phyloP scores from a whole-genome alignment of 2,797 vertebrate genomes.

The Heteromormyrus szaboi region DNA sequence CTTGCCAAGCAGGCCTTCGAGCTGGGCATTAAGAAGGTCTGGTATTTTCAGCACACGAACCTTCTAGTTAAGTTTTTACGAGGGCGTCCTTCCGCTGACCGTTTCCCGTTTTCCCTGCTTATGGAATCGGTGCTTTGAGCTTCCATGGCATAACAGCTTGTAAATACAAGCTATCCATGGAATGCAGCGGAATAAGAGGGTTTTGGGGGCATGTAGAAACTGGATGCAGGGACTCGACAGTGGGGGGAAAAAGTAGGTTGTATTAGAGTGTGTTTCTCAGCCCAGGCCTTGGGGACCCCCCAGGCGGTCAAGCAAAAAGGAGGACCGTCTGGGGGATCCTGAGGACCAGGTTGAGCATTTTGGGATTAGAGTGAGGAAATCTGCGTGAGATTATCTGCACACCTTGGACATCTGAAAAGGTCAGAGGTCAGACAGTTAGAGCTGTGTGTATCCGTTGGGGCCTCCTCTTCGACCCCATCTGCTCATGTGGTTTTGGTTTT shows the following conservation, averaged over 20 bases:
- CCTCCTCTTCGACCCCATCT: not conserved
- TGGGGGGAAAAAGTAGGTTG: conserved; percentile 5
- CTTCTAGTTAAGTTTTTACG: not conserved
- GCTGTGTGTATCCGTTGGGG: not conserved
- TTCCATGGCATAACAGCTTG: not conserved
- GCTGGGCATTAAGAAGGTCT: conserved; percentile 84
- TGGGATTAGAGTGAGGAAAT: not conserved
- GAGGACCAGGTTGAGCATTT: not conserved
- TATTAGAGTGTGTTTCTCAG: not conserved
- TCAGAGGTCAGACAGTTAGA: not conserved
- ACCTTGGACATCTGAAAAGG: not conserved
- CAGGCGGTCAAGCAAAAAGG: not conserved
- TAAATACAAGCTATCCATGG: not conserved
- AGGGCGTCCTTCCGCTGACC: not conserved
- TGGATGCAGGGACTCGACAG: not conserved
- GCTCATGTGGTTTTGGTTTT: not conserved
- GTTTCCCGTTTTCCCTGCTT: not conserved
- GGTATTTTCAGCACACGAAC: not conserved
- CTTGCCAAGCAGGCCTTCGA: conserved; percentile 76
- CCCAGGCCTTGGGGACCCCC: not conserved
- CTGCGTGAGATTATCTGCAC: not conserved
- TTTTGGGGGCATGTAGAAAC: not conserved
- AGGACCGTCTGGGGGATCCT: not conserved
- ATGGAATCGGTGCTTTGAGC: not conserved
- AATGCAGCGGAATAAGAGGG: not conserved